These are phyloP conservation scores for Bombus cullumanus DNA, from an alignment of 1,140 invertebrate species.

Conservation along the genomic window DNA sequence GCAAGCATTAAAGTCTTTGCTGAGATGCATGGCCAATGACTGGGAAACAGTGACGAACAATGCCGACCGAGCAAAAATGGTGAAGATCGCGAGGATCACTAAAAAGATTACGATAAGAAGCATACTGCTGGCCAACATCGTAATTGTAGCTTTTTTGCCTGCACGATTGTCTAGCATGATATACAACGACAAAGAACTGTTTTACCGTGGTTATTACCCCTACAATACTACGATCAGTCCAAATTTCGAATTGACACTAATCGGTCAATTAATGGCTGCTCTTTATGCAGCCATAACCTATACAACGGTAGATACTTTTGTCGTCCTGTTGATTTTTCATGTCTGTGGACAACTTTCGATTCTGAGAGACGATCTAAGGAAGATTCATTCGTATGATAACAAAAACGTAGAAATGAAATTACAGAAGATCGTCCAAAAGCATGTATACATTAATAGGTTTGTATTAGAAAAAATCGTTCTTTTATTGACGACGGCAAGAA, in stretches of 20 bases:
- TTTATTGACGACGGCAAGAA: too few relatives aligned
- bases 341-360: conserved; percentile 79
- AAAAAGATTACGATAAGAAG: conserved; percentile 45
- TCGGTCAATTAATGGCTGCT: conserved; percentile 77
- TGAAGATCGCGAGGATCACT: conserved; percentile 18
- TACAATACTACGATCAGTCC: conserved; percentile 79
- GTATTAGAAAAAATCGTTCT: background rate
- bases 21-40: conserved; percentile 50
- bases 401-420: background rate
- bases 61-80: conserved; percentile 32
- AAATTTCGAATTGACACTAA: conserved; percentile 80
- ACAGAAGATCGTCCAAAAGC: conserved; percentile 38
- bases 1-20: conserved; percentile 53
- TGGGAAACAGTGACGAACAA: conserved; percentile 12
- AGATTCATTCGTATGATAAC: background rate
- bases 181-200: conserved; percentile 12
- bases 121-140: background rate
- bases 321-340: conserved; percentile 81
- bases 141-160: background rate
- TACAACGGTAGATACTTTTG: conserved; percentile 80
- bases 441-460: conserved; percentile 59
- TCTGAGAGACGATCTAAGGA: background rate
- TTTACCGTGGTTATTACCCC: conserved; percentile 65
- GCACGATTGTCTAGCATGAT: background rate
- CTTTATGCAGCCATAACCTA: conserved; percentile 76